Base-by-base conservation (phyloP, 35 echinoderm and acorn worm genomes). In the Heliocidaris erythrogramma region DNA sequence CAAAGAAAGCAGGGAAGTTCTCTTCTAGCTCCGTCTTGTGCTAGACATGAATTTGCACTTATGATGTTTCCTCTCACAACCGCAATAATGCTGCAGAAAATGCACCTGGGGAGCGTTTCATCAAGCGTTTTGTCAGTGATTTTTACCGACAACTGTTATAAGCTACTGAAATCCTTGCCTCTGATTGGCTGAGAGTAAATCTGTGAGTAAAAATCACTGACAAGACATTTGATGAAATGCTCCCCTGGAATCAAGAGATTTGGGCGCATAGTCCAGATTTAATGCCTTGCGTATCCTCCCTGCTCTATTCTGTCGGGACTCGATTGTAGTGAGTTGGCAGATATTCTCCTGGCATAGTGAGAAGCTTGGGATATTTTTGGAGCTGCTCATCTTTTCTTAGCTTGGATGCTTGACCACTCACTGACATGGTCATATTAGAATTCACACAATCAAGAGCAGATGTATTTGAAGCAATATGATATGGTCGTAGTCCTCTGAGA, bases 21-120 rank as follows among this genome's bases (percentile, higher is more conserved):
- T 89, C 30, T n/a, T 42, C 87, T 89, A 18, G 32, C 87, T 48
- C 87, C 17, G 11, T 89, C 87, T 89, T 30, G 29, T 48, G 87
- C 87, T 89, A 89, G 87, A 89, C 87, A 89, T 89, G 87, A 89
- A 89, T 89, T 89, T 32, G 87, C 87, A 89, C 31, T 89, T 89
- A 89, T 89, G 87, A 32, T 48, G 87, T 47, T 89, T 89, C 87
- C 87, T 89, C 29, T 48, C 18, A 48, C 18, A 16, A 48, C 87
- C 32, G 31, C 87, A 32, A 89, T 89, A 89, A 89, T 89, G 87
- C 87, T 78, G 65, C 87, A 89, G 87, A 32, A 89, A 47, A 89
- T 89, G 30, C 87, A 89, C 87, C 87, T 89, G n/a, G n/a, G n/a
- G n/a, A n/a, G n/a, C n/a, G n/a, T n/a, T n/a, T n/a, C n/a, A n/a